Evolutionary conservation across 2,797 vertebrate genomes (phyloP), one percentile per base, ranked within the genome.

Genomic region (Siniperca scherzeri): DNA sequence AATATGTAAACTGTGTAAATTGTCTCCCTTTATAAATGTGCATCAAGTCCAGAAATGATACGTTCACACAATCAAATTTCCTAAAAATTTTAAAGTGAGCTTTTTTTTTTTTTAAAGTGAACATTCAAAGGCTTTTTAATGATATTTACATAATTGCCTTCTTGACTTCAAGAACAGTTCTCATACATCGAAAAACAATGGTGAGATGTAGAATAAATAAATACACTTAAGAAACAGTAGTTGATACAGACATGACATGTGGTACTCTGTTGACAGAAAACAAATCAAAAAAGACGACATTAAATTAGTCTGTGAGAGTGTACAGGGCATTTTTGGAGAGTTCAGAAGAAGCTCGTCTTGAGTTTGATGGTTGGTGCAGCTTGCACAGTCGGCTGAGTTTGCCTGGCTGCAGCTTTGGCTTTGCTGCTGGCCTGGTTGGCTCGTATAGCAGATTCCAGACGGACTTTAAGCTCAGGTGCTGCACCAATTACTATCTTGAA

Each of bases 361-460:
- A 99, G 97, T 96, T 99, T 99, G 94, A 99, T 99, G 87, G 98
- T 99, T 22, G 99, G 99, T n/a, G 96, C 95, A 62, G 97, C 97
- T 90, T 97, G 98, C 57, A 96, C 95, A 14, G 97, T 82, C 16
- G 98, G 98, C 93, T 97, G 95, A 68, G 97, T 95, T 93, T 96
- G 97, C 82, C 97, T 94, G 83, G 97, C 96, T 36, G 97, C 96
- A 50, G 96, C 97, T 94, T 98, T 98, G 82, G 98, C 98, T 95
- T 96, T 98, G 88, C 83, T 96, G 96, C 97, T 98, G 44, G 98
- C 98, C 92, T 99, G 98, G 88, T 97, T 98, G 84, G 98, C 98
- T 84, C 97, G 93, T 84, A 99, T 96, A 73, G 99, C 99, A 40
- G 97, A 97, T 96, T 99, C 98, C 80, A 99, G 95, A 27, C 97